phyloP scores from a whole-genome alignment of 1,140 invertebrate species.

The Metaphire vulgaris region DNA sequence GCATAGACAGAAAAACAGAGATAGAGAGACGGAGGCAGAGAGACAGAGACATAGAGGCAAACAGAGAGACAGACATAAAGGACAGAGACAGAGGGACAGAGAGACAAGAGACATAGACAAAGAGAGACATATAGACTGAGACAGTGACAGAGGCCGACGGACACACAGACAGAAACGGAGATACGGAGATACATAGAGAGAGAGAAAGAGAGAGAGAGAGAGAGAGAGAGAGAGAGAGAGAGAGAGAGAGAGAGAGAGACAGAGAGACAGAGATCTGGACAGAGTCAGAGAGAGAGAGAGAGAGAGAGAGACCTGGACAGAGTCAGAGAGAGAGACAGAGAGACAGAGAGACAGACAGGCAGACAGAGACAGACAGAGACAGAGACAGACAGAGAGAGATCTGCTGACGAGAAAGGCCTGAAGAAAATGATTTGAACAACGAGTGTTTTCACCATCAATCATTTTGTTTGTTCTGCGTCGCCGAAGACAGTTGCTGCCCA shows the following conservation, averaged over 20 bases:
- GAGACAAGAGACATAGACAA: not conserved
- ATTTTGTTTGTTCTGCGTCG: no score
- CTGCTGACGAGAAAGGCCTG: no score
- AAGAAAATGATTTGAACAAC: no score
- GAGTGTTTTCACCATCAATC: no score
- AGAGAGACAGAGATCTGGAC: no score
- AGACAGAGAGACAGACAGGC: not conserved
- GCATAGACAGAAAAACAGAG: no score
- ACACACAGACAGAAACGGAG: not conserved
- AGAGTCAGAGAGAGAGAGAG: no score
- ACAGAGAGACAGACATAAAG: no score
- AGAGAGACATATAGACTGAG: not conserved
- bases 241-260: not conserved
- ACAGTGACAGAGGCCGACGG: not conserved
- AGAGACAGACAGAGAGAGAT: conserved; percentile 13
- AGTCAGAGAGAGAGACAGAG: not conserved
- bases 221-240: no score
- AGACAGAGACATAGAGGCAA: no score
- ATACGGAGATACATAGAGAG: not conserved
- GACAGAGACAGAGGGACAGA: not conserved
- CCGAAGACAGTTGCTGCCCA: no score
- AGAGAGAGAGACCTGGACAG: not conserved
- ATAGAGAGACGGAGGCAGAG: no score
- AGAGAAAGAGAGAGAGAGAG: not conserved
- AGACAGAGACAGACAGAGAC: conserved; percentile 14